Base-by-base conservation (phyloP, 2,113 vertebrate species). In the Oostethus manadensis region DNA sequence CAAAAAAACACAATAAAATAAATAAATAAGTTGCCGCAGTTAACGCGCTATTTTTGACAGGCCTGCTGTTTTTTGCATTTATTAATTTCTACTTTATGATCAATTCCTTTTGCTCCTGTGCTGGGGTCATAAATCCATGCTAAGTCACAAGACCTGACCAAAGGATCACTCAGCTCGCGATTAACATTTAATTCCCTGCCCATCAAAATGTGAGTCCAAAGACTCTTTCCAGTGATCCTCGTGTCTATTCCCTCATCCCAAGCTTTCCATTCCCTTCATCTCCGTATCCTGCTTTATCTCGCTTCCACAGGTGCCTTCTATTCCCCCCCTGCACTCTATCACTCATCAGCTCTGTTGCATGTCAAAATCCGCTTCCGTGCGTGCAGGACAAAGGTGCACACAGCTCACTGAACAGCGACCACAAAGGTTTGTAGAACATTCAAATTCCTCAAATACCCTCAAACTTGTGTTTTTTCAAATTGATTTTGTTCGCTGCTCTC, bases 121-220 rank as follows among this genome's bases (percentile, higher is more conserved):
- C 21, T 59, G n/a, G 60, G 68, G 69, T 68, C 72, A 71, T 83
- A 72, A 83, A 84, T 84, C 77, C 66, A 48, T 67, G 74, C 81
- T 83, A 68, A 59, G 60, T 77, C 71, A 66, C 73, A 70, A 73
- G 71, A 70, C 56, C 64, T 59, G 22, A 78, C 62, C 70, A 67
- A 82, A 82, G 48, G 47, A 86, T 78, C 83, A 56, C 74, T 83
- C 77, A 72, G 70, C 20, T 9, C 47, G 50, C 68, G 46, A 81
- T 80, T 80, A 85, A 75, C 72, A 64, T 71, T 78, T 51, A 75
- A 86, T 80, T 73, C 63, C 57, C 62, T 63, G 77, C 73, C 77
- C 59, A 68, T 84, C 78, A 77, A 50, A 47, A 64, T 23, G 64
- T 71, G 76, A 73, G 69, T 73, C 76, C 73, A 54, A 35, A 54